These are phyloP conservation scores for Percopsis transmontana DNA, from an alignment of 2,113 vertebrate genomes.

Conservation along the genomic window DNA sequence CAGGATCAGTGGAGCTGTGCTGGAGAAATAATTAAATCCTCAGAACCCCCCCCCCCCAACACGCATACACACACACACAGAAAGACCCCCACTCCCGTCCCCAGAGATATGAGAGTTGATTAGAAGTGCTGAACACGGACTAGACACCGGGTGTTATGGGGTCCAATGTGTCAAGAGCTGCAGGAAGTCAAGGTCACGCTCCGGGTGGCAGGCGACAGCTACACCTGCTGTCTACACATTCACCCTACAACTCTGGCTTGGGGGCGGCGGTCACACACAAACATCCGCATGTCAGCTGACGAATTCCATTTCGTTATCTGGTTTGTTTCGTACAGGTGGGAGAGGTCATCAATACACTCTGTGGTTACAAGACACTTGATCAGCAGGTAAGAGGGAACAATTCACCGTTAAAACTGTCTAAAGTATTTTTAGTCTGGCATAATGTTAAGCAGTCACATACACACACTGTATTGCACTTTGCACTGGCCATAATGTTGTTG, in stretches of 20 bases:
- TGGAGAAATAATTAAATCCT: slow-evolving; percentile 17
- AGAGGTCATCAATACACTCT: slow-evolving; percentile 86
- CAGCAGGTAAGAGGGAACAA: slow-evolving; percentile 74
- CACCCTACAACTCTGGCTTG: too few species aligned
- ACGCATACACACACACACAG: not conserved
- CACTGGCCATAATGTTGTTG: too few species aligned
- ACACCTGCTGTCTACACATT: not conserved
- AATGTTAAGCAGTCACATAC: not conserved
- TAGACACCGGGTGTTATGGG: slow-evolving; percentile 22
- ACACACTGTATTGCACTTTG: not conserved
- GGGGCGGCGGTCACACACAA: not conserved
- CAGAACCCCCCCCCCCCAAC: not conserved
- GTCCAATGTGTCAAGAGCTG: slow-evolving; percentile 2
- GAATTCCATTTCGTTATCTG: slow-evolving; percentile 16
- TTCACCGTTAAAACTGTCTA: not conserved
- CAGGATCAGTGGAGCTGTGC: slow-evolving; percentile 21
- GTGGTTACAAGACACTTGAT: slow-evolving; percentile 81
- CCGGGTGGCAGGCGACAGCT: slow-evolving; percentile 17
- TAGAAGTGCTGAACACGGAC: slow-evolving; percentile 38
- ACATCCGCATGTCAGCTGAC: not conserved
- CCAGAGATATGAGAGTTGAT: slow-evolving; percentile 11
- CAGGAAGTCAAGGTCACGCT: slow-evolving; percentile 22
- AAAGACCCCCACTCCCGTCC: not conserved
- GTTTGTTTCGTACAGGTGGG: slow-evolving; percentile 69
- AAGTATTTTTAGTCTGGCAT: too few species aligned